Evolutionary conservation across 2,797 vertebrate genomes (phyloP).

Genomic region (Danio choprae): DNA sequence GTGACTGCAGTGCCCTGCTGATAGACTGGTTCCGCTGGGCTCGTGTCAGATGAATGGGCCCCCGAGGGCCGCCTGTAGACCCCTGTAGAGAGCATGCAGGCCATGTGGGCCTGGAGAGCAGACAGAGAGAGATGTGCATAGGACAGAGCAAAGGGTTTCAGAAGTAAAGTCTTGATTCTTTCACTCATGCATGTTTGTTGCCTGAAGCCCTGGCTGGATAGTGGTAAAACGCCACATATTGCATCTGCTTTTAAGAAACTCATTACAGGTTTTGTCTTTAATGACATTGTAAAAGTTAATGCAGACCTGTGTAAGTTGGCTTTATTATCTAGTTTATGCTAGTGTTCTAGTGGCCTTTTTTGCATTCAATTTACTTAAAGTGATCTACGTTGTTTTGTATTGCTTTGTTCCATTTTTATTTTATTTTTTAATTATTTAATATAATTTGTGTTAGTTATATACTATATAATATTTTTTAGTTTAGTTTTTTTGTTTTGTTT

Average conservation of each 20-base stretch:
- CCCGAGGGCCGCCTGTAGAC: slow-evolving; percentile 29
- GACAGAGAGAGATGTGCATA: not conserved
- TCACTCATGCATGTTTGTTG: not conserved
- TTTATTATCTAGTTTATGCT: not conserved
- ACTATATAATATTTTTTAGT: too few relatives aligned
- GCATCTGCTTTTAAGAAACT: slow-evolving; percentile 25
- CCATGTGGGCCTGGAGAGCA: slow-evolving; percentile 8
- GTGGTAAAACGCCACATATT: slow-evolving; percentile 16
- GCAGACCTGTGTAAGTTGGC: slow-evolving; percentile 16
- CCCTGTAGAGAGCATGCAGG: slow-evolving; percentile 10
- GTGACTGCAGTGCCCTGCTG: slow-evolving; percentile 60
- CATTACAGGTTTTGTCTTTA: not conserved
- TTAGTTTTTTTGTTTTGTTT: too few relatives aligned
- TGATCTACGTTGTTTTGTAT: not conserved
- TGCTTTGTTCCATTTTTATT: too few relatives aligned
- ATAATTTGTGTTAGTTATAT: too few relatives aligned
- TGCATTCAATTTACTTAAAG: too few relatives aligned
- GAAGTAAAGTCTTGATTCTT: slow-evolving; percentile 3
- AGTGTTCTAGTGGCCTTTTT: not conserved
- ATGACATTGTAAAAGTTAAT: slow-evolving; percentile 13
- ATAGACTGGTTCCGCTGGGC: slow-evolving; percentile 54
- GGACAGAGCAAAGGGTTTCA: slow-evolving; percentile 30
- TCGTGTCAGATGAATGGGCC: slow-evolving; percentile 53
- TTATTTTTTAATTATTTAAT: too few relatives aligned
- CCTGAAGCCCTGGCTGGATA: slow-evolving; percentile 13